Evolutionary conservation across 2,797 vertebrate genomes (phyloP).

Genomic region (Cirrhinus mrigala): DNA sequence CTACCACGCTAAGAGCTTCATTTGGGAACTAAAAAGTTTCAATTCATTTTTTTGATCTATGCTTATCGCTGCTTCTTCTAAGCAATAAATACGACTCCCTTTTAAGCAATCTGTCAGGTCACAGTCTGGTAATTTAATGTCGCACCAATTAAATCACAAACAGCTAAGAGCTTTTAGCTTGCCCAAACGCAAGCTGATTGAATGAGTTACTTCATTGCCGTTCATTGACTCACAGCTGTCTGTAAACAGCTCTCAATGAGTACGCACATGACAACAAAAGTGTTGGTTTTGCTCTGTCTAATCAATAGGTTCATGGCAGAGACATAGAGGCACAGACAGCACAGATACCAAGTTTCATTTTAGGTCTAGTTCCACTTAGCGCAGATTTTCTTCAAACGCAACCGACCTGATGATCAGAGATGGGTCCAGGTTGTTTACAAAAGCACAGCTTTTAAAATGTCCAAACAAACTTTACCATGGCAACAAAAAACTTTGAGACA

Average conservation of each 20-base stretch:
- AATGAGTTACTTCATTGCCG: conserved; percentile 6
- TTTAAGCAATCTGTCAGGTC: neutral
- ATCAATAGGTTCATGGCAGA: conserved; percentile 18
- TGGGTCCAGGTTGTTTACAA: neutral
- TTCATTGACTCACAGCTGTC: conserved; percentile 12
- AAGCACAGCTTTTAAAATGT: conserved; percentile 10
- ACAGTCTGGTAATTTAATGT: conserved; percentile 8
- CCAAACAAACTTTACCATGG: conserved; percentile 11
- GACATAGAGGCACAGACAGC: conserved; percentile 2
- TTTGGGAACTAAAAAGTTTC: conserved; percentile 40
- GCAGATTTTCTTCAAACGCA: neutral
- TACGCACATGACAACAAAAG: neutral
- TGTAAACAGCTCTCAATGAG: conserved; percentile 27
- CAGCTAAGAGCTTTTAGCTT: conserved; percentile 28
- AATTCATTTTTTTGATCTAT: conserved; percentile 7
- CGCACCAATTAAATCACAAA: neutral
- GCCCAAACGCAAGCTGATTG: conserved; percentile 4
- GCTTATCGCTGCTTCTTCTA: neutral
- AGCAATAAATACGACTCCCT: neutral
- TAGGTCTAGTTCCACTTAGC: neutral
- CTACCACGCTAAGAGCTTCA: neutral
- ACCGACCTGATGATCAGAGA: neutral
- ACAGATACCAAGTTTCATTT: neutral
- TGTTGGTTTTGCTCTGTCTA: conserved; percentile 13
- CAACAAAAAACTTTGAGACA: neutral